These are phyloP conservation scores for Henricia sp. DNA, from an alignment of 53 echinoderm and acorn worm genomes.

Conservation along the genomic window DNA sequence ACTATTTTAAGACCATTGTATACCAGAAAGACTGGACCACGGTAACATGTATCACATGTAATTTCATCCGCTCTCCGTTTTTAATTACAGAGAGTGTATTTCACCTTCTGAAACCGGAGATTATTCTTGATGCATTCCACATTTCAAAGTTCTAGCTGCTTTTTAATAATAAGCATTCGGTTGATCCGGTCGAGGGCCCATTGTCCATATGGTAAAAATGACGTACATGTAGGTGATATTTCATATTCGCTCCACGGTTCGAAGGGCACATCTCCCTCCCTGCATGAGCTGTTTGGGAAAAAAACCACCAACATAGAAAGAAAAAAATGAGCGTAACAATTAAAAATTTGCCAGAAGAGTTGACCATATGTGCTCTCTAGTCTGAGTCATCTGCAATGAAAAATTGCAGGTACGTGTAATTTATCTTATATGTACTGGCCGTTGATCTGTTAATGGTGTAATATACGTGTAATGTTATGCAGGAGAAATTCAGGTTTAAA, in stretches of 20 bases:
- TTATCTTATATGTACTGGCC: no score
- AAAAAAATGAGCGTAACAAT: slow-evolving; percentile 39
- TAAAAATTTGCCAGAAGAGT: slow-evolving; percentile 38
- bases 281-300: not conserved
- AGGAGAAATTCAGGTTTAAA: no score
- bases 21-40: no score
- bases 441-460: no score
- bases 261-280: not conserved
- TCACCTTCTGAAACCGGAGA: slow-evolving; percentile 15
- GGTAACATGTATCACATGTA: not conserved
- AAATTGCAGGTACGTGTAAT: slow-evolving; percentile 10
- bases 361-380: slow-evolving; percentile 26
- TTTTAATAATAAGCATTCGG: no score
- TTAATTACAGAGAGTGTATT: slow-evolving; percentile 13
- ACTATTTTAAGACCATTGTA: no score
- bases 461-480: no score
- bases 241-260: slow-evolving; percentile 17
- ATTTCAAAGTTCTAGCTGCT: not conserved
- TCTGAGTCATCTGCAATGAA: slow-evolving; percentile 32
- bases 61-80: slow-evolving; percentile 3
- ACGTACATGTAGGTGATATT: not conserved
- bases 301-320: not conserved
- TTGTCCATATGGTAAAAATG: slow-evolving; percentile 37
- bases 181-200: not conserved
- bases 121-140: not conserved